Conservation (phyloP, 2,113 vertebrate species). For the Muntiacus reevesi region DNA sequence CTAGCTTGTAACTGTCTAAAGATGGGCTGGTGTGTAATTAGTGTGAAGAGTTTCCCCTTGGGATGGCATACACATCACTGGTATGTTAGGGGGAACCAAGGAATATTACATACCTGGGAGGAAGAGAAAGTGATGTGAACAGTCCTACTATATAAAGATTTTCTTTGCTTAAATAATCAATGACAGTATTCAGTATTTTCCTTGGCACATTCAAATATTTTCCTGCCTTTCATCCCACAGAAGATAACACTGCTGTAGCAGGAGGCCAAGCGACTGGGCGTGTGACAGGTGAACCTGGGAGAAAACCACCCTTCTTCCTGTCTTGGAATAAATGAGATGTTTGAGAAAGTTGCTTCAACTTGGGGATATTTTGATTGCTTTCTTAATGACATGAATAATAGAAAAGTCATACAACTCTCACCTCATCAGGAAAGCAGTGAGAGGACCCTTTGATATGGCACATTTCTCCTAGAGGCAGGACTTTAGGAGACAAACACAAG, state of each 20-base stretch:
- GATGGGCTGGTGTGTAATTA: neutral
- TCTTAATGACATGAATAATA: neutral
- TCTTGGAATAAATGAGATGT: neutral
- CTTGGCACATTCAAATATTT: neutral
- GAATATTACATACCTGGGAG: neutral
- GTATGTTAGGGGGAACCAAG: neutral
- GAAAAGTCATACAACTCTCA: neutral
- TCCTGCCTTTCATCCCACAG: neutral
- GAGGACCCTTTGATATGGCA: neutral
- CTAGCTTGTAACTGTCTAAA: neutral
- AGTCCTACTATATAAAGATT: neutral
- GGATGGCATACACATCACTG: neutral
- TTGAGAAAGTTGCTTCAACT: neutral
- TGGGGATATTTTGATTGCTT: neutral
- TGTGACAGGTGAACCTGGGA: neutral
- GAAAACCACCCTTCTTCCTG: neutral
- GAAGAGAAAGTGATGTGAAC: neutral
- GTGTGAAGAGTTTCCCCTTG: neutral
- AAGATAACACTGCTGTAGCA: neutral
- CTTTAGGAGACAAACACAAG: neutral
- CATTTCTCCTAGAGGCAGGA: neutral
- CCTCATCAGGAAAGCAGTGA: neutral
- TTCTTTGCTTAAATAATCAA: neutral
- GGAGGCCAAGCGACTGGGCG: neutral
- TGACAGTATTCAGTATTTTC: neutral